These are phyloP conservation scores for Pangasius djambal DNA, from an alignment of 2,797 vertebrate genomes.

Conservation along the genomic window DNA sequence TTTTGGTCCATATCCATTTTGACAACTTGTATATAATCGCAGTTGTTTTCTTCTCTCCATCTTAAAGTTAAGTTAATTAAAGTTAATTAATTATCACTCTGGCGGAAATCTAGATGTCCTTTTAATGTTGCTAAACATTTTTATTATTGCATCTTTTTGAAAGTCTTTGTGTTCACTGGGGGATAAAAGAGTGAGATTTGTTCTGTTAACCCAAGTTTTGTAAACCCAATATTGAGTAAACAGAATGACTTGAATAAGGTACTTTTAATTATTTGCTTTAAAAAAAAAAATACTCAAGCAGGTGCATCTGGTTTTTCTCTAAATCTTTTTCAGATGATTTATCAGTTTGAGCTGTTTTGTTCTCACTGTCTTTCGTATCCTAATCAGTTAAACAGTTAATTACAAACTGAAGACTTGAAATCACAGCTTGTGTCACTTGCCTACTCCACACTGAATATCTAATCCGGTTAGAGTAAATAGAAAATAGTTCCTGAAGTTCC, in stretches of 20 bases:
- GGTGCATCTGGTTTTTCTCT: neutral
- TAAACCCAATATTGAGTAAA: neutral
- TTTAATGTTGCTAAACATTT: neutral
- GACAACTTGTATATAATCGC: too few species aligned
- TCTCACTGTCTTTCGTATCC: constrained; percentile 3
- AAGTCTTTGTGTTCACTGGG: neutral
- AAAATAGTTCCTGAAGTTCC: constrained; percentile 33
- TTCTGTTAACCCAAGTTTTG: neutral
- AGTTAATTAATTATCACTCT: neutral
- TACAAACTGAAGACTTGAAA: constrained; percentile 40
- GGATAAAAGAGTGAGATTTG: neutral
- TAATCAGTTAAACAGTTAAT: constrained; percentile 48
- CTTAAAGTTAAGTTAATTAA: neutral
- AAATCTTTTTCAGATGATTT: neutral
- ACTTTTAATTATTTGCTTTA: neutral
- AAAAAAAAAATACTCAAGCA: neutral
- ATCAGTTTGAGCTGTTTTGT: neutral
- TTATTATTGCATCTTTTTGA: neutral
- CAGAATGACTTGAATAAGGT: neutral
- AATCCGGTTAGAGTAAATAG: constrained; percentile 53
- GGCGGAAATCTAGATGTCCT: neutral
- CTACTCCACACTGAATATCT: constrained; percentile 44
- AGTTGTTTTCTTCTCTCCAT: neutral
- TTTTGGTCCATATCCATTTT: neutral
- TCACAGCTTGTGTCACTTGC: constrained; percentile 34